phyloP scores from a whole-genome alignment of 2,113 vertebrate species.

The Onychorhynchus coronatus region DNA sequence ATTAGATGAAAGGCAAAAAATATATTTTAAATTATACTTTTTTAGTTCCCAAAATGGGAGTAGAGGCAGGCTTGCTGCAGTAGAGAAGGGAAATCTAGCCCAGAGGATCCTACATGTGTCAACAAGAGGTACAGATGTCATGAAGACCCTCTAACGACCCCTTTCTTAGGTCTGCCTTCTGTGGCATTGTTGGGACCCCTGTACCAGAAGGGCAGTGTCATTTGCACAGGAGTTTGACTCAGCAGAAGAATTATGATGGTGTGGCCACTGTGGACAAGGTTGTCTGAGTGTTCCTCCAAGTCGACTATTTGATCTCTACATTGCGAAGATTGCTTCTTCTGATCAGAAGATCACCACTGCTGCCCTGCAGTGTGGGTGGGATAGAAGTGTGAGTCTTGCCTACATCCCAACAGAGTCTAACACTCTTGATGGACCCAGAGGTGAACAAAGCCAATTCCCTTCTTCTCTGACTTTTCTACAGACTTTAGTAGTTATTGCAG shows the following conservation, averaged over 20 bases:
- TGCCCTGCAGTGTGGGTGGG: background rate
- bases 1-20: background rate
- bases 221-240: background rate
- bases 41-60: background rate
- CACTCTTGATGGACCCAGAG: background rate
- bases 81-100: background rate
- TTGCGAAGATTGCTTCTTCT: background rate
- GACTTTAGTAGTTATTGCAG: background rate
- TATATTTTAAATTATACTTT: background rate
- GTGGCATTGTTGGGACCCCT: background rate
- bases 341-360: background rate
- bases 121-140: background rate
- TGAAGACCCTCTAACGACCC: background rate
- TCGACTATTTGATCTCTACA: background rate
- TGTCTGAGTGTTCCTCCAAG: background rate
- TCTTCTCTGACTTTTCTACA: background rate
- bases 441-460: background rate
- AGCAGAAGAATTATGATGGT: background rate
- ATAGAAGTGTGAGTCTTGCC: background rate
- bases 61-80: background rate
- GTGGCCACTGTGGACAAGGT: background rate
- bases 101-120: background rate
- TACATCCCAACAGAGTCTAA: background rate
- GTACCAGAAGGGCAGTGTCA: accelerated
- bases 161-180: background rate